phyloP scores from a whole-genome alignment of 2,113 vertebrate genomes.

The Callipepla californica region DNA sequence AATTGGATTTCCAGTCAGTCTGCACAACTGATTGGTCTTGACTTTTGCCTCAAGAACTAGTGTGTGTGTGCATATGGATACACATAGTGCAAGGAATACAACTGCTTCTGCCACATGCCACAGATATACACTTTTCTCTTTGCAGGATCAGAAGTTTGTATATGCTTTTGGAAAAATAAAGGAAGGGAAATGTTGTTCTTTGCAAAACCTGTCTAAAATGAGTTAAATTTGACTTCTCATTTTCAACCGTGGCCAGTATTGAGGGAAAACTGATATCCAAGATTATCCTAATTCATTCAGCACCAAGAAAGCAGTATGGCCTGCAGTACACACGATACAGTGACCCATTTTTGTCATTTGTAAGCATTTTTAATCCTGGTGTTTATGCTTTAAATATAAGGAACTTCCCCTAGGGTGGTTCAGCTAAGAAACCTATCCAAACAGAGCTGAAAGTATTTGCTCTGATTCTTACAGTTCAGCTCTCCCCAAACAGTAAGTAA shows the following conservation, averaged over 20 bases:
- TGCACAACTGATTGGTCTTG: background rate
- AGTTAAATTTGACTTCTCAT: background rate
- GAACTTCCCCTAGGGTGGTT: constrained; percentile 45
- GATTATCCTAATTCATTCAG: constrained; percentile 60
- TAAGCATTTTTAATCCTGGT: constrained; percentile 68
- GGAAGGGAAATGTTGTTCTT: background rate
- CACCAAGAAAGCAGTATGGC: constrained; percentile 32
- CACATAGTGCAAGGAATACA: background rate
- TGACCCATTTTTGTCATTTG: constrained; percentile 72
- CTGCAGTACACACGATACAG: constrained; percentile 63
- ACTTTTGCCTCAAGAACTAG: background rate
- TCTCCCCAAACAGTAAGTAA: constrained; percentile 23
- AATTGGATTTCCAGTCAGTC: background rate
- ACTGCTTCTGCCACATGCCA: background rate
- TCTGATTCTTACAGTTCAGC: constrained; percentile 37
- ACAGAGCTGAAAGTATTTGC: constrained; percentile 42
- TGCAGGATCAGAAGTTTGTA: background rate
- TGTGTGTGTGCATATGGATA: background rate
- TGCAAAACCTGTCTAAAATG: background rate
- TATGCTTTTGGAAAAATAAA: background rate
- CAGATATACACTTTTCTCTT: background rate
- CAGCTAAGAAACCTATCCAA: constrained; percentile 39
- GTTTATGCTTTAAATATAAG: constrained; percentile 61
- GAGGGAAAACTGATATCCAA: constrained; percentile 45
- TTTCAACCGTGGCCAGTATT: constrained; percentile 10